Evolutionary conservation across 2,797 vertebrate genomes (phyloP), one percentile per base, ranked within the genome.

Genomic region (Myioborus melanocephalus): DNA sequence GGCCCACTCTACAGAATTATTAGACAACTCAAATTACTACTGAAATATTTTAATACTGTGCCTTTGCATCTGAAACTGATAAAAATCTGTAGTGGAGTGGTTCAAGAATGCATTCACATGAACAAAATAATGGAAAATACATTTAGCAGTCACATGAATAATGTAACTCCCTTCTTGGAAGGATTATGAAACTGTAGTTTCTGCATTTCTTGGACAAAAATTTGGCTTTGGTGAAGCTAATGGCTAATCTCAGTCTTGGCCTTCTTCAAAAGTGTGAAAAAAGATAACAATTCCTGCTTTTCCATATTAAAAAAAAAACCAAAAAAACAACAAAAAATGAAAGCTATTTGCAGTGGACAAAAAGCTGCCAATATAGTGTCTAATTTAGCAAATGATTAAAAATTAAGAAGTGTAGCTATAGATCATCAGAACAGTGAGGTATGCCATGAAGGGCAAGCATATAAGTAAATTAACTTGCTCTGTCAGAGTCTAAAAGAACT

Each of bases 121-220:
- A 92, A 95, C 61, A 94, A 95, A 97, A 93, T 94, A 95, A 91
- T 77, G 95, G 93, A 97, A 98, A 97, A 95, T 97, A 87, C 83
- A 97, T 95, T 97, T 96, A 96, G 83, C 83, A 90, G 94, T 96
- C 83, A 94, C 94, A 94, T 95, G 92, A 97, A 97, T 94, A 96
- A 89, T 96, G 57, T 82, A 96, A 95, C 34, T 96, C 73, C 46
- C 76, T 92, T 96, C 95, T 96, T 96, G 93, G 96, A 94, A 97
- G 89, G 84, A 84, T 76, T 82, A 50, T 47, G 82, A 87, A 84
- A 84, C 39, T 95, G 59, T 83, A 86, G 81, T 90, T 95, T 94
- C 85, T 95, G 76, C 83, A 81, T 92, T 90, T 95, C 82, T 94
- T 97, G 89, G 83, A 94, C 87, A 83, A 81, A 95, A 94, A 66